Conservation (phyloP, 2,113 vertebrate genomes). For the Herpailurus yagouaroundi region DNA sequence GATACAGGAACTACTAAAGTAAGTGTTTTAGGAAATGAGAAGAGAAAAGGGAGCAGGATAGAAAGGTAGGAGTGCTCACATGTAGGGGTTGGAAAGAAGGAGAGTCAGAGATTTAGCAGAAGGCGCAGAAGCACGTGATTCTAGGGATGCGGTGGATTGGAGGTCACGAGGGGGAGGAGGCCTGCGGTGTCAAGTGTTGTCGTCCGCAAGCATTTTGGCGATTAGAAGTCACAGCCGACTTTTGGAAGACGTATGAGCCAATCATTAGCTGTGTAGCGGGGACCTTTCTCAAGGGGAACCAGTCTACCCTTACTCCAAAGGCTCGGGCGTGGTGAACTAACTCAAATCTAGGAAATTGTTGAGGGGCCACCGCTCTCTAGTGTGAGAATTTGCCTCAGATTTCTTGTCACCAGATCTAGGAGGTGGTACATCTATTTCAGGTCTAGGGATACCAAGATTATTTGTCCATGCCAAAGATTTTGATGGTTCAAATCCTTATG, state of each 20-base stretch:
- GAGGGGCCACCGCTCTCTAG: neutral
- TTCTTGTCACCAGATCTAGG: neutral
- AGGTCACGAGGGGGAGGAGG: neutral
- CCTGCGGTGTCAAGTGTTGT: neutral
- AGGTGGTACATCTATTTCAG: neutral
- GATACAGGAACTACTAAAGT: neutral
- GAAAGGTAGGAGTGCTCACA: neutral
- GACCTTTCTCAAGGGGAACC: neutral
- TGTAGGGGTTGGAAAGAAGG: neutral
- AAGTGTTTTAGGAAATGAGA: neutral
- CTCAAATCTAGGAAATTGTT: neutral
- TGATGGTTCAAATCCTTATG: neutral
- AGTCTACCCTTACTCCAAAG: neutral
- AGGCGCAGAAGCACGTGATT: accelerated
- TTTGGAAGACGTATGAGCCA: neutral
- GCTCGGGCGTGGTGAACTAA: neutral
- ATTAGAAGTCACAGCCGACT: neutral
- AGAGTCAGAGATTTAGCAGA: neutral
- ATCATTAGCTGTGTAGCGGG: neutral
- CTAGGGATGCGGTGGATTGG: neutral
- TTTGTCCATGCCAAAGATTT: neutral
- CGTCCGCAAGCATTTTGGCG: neutral
- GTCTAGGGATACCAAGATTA: neutral
- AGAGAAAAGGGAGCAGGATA: neutral
- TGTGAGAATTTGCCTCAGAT: neutral